These are phyloP conservation scores for Callocephalon fimbriatum DNA, from an alignment of 2,113 vertebrate species.

Conservation along the genomic window DNA sequence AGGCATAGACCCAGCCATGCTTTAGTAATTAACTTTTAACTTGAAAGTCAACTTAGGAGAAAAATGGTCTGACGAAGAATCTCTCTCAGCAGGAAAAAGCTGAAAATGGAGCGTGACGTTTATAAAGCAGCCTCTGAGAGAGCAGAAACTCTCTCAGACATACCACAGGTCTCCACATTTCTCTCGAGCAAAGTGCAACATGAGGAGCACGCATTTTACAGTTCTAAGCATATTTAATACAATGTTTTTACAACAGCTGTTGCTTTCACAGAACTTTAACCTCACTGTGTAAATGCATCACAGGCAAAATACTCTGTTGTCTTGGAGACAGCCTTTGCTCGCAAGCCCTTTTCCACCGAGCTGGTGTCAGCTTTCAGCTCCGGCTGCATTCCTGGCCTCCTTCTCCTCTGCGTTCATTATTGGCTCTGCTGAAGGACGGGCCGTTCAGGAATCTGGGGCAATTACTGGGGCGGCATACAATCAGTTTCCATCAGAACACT, in stretches of 20 bases:
- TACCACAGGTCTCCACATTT: constrained; percentile 45
- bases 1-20: neutral
- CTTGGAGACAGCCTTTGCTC: constrained; percentile 79
- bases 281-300: constrained; percentile 80
- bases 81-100: neutral
- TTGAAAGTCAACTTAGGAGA: neutral
- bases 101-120: neutral
- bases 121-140: constrained; percentile 12
- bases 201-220: constrained; percentile 65
- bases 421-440: constrained; percentile 82
- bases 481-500: constrained; percentile 78
- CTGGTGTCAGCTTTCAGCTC: constrained; percentile 85
- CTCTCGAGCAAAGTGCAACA: neutral
- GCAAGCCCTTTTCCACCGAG: constrained; percentile 60
- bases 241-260: constrained; percentile 91
- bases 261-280: constrained; percentile 92
- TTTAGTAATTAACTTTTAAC: neutral
- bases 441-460: constrained; percentile 79
- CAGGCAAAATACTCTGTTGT: constrained; percentile 77
- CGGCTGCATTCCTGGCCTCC: constrained; percentile 71
- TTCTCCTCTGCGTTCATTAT: constrained; percentile 82
- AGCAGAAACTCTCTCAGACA: constrained; percentile 24
- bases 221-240: constrained; percentile 79
- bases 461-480: constrained; percentile 61
- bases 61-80: neutral